Base-by-base conservation (phyloP, 2,888 invertebrate genomes). In the Tiliacea citrago region DNA sequence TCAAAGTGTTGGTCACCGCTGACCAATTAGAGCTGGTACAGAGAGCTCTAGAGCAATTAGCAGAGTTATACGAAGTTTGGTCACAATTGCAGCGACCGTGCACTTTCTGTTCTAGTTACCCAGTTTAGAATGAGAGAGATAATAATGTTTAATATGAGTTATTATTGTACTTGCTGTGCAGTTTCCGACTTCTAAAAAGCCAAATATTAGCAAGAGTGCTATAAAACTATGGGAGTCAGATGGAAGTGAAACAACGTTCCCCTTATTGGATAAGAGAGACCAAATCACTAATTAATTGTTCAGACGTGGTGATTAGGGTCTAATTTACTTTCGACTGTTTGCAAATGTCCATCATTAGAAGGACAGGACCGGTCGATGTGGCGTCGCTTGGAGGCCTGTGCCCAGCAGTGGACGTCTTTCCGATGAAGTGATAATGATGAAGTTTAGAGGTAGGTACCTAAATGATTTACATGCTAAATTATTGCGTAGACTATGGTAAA, bases 11-110 rank as follows among this genome's bases (percentile, higher is more conserved):
- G 62, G 63, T 45, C 42, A 58, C n/a, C 47, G 29, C 65, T 68
- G 79, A 65, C 79, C 79, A 79, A 68, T 79, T 66, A 74, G 53
- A 74, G 35, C 5, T 7, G 21, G 13, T 39, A 68, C 51, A 47
- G 75, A n/a, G 45, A 63, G 51, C 39, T 65, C 35, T 29, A 12
- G 63, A 79, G 29, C 79, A 79, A 79, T 75, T 79, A 79, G 75
- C 47, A 60, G 53, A 57, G 51, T 79, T 60, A 16, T 35, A 51
- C 53, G 24, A 69, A 79, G 67, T 65, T 63, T 42, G 12, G 16
- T 58, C 58, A 68, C 58, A 47, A 63, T 61, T 78, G 47, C 51
- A 55, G 10, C n/a, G 18, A 77, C 55, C n/a, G 29, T 65, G 62
- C 71, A 24, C 49, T n/a, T n/a, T n/a, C n/a, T 16, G 42, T 42